phyloP scores from a whole-genome alignment of 1,140 invertebrate species.

The Hyphantria cunea region DNA sequence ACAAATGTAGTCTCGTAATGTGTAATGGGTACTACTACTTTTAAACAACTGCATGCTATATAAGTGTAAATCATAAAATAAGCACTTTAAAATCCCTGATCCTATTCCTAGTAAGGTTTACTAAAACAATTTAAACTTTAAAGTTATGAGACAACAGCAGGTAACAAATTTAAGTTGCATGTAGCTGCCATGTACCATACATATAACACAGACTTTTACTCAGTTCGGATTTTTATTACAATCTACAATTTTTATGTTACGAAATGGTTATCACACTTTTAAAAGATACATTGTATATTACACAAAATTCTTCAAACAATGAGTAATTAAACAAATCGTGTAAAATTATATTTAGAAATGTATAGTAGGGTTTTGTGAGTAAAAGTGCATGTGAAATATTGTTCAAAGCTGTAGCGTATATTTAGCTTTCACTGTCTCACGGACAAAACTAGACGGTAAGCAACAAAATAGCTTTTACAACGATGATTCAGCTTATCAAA shows the following conservation, averaged over 20 bases:
- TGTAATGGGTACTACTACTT: no score
- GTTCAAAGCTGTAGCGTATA: conserved; percentile 35
- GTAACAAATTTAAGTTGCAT: no score
- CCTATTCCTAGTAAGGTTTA: no score
- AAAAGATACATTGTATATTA: neutral
- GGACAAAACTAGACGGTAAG: conserved; percentile 25
- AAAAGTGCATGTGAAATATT: conserved; percentile 50
- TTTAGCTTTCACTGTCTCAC: conserved; percentile 60
- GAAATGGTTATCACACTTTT: neutral
- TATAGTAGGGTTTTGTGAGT: conserved; percentile 38
- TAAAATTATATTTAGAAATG: conserved; percentile 35
- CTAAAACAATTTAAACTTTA: no score
- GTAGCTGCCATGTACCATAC: no score
- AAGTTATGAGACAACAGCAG: no score
- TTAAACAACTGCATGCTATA: no score
- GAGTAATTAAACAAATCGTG: conserved; percentile 19
- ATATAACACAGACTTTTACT: no score
- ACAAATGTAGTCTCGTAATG: no score
- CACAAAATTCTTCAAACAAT: conserved; percentile 5
- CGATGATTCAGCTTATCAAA: conserved; percentile 17
- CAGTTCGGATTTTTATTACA: no score
- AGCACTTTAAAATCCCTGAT: no score
- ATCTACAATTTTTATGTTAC: neutral
- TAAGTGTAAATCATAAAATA: no score
- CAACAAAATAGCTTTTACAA: conserved; percentile 5